Conservation (phyloP, 2,113 vertebrate genomes). For the Erpornis zantholeuca region DNA sequence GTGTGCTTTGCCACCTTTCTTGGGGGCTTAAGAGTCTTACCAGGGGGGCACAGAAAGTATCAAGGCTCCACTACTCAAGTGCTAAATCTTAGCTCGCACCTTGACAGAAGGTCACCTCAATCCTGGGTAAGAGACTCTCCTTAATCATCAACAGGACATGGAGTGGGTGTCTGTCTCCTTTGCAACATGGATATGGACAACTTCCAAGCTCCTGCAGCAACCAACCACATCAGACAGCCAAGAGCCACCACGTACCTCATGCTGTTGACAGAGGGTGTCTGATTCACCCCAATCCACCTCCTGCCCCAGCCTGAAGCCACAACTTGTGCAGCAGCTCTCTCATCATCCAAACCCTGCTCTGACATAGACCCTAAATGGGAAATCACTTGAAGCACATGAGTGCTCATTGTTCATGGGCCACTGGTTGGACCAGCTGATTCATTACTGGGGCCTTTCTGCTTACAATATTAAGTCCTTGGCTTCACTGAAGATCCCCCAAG, state of each 20-base stretch:
- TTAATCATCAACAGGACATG: neutral
- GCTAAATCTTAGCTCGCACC: neutral
- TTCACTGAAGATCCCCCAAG: neutral
- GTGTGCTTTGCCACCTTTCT: neutral
- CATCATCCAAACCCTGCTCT: neutral
- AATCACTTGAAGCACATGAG: neutral
- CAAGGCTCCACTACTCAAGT: neutral
- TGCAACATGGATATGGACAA: neutral
- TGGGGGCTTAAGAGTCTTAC: neutral
- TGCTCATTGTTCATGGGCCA: neutral
- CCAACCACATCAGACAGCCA: neutral
- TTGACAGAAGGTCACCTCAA: neutral
- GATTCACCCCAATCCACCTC: neutral
- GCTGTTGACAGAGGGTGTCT: neutral
- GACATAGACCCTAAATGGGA: neutral
- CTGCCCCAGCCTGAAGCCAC: neutral
- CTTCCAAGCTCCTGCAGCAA: neutral
- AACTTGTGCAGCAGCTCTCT: neutral
- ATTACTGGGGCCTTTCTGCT: neutral
- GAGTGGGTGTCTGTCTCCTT: neutral
- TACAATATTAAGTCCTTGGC: neutral
- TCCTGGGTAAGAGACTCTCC: neutral
- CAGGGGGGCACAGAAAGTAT: neutral
- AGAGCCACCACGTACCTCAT: neutral
- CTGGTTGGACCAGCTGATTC: neutral